phyloP scores from a whole-genome alignment of 2,888 invertebrate species.

The Mythimna impura region DNA sequence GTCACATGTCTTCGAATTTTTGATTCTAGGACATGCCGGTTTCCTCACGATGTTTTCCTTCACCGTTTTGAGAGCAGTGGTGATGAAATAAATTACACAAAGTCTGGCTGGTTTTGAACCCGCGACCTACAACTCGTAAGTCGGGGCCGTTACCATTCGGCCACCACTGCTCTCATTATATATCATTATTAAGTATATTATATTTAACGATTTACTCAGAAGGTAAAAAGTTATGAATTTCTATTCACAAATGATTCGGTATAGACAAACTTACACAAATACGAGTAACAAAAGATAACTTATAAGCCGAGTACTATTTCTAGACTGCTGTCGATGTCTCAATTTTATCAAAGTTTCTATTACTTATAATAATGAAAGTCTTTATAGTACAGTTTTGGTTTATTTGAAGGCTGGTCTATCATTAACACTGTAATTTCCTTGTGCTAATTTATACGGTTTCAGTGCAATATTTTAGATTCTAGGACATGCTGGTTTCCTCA shows the following conservation, averaged over 20 bases:
- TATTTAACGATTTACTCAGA: background rate
- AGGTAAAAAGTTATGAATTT: background rate
- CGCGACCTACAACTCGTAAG: too few species aligned
- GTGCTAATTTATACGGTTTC: background rate
- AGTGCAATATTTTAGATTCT: too few species aligned
- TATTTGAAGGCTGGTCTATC: background rate
- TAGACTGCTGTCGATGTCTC: background rate
- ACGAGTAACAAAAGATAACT: background rate
- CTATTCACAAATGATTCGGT: background rate
- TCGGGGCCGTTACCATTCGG: too few species aligned
- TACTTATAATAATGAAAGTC: background rate
- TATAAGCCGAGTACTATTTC: background rate
- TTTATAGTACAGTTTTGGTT: background rate
- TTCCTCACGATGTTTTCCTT: too few species aligned
- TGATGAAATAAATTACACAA: too few species aligned
- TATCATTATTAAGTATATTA: too few species aligned
- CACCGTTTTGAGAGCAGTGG: too few species aligned
- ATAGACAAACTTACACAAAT: background rate
- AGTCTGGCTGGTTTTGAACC: too few species aligned
- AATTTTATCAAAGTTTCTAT: constrained; percentile 2
- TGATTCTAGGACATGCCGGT: too few species aligned
- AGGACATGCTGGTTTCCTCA: too few species aligned
- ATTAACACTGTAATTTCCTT: background rate
- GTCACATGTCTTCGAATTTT: too few species aligned
- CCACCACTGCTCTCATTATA: too few species aligned